Evolutionary conservation across 2,797 vertebrate genomes (phyloP).

Genomic region (Melanogrammus aeglefinus): DNA sequence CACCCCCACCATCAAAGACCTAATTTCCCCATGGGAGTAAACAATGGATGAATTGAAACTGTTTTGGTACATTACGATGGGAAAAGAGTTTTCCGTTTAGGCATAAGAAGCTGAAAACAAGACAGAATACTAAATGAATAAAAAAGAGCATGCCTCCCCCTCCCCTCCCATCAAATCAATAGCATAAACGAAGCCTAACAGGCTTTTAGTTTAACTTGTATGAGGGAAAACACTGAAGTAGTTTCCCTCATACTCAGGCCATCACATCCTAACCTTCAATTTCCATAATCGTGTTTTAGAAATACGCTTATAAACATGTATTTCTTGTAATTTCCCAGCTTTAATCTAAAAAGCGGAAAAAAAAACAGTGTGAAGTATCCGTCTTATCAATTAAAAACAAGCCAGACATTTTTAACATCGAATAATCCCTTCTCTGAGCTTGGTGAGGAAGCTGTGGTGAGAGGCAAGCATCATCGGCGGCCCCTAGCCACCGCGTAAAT

Average conservation of each 20-base stretch:
- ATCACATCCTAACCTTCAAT: neutral
- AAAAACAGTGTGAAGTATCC: neutral
- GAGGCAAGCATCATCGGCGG: constrained; percentile 17
- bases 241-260: too few relatives aligned
- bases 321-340: neutral
- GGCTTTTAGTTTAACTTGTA: neutral
- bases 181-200: neutral
- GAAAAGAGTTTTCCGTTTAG: neutral
- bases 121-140: neutral
- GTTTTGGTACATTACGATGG: neutral
- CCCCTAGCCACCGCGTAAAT: constrained; percentile 20
- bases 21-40: neutral
- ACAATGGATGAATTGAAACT: neutral
- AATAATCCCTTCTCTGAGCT: constrained; percentile 22
- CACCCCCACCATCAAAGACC: neutral
- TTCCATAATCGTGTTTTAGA: neutral
- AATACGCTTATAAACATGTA: neutral
- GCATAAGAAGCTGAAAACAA: neutral
- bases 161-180: neutral
- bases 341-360: neutral
- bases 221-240: too few relatives aligned
- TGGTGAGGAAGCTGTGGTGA: constrained; percentile 27
- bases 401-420: constrained; percentile 33
- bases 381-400: constrained; percentile 20
- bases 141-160: neutral